Conservation (phyloP, 2,113 vertebrate species). For the Chroicocephalus ridibundus region DNA sequence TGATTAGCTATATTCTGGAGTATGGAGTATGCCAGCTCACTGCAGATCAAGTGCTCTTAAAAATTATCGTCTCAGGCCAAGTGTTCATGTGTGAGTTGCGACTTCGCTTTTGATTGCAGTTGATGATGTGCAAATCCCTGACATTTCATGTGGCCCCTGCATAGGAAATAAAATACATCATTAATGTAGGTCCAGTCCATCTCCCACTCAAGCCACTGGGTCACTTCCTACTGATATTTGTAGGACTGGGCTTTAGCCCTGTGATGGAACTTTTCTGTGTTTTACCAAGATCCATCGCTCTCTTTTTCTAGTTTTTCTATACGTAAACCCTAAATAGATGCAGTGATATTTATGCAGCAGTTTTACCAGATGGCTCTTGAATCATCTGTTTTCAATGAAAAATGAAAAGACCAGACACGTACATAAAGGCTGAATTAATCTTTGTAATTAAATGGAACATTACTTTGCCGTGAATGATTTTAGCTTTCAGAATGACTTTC, state of each 20-base stretch:
- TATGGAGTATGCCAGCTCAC: background rate
- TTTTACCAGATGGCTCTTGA: constrained; percentile 72
- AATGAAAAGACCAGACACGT: constrained; percentile 66
- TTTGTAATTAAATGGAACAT: constrained; percentile 79
- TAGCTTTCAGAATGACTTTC: constrained; percentile 72
- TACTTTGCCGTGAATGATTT: constrained; percentile 70
- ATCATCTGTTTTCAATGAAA: constrained; percentile 70
- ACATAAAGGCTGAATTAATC: constrained; percentile 75
- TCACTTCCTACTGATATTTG: background rate
- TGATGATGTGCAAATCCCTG: background rate
- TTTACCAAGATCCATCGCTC: background rate
- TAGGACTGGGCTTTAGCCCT: background rate
- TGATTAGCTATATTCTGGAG: background rate
- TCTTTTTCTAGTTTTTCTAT: background rate
- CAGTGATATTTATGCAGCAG: constrained; percentile 28
- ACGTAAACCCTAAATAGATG: constrained; percentile 45
- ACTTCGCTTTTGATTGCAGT: background rate
- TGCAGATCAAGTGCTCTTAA: background rate
- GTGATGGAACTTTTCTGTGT: background rate
- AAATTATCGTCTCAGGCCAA: background rate
- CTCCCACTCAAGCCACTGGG: background rate
- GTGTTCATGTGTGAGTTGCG: background rate
- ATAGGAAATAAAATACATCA: background rate
- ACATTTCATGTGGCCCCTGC: background rate
- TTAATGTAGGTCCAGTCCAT: background rate